A percentile compares a stretch with the other conserved stretches of the same genome.
These are phyloP conservation scores for Carcharodon carcharias DNA, from an alignment of 2,797 vertebrate genomes.

Conservation along the genomic window DNA sequence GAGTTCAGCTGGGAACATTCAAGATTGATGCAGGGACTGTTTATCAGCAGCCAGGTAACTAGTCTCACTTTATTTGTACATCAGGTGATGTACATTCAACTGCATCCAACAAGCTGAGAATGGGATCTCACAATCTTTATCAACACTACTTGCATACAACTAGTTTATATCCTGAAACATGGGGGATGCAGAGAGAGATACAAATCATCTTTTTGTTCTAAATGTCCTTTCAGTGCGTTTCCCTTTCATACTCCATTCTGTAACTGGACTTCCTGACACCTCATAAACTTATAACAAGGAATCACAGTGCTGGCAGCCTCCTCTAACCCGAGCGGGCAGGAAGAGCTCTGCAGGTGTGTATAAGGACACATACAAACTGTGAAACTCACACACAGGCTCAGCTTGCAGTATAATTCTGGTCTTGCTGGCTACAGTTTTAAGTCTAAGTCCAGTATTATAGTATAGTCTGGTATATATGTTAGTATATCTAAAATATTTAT, in stretches of 20 bases:
- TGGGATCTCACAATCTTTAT: background rate
- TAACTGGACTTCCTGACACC: background rate
- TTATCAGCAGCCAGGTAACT: slow-evolving; percentile 78
- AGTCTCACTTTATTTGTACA: background rate
- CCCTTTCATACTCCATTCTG: background rate
- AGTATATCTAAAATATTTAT: too few relatives aligned
- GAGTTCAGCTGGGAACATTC: slow-evolving; percentile 77
- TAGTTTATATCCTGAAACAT: background rate
- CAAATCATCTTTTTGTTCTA: background rate
- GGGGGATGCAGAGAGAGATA: background rate
- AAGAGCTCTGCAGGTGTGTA: background rate
- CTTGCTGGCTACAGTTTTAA: background rate
- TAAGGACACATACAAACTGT: background rate
- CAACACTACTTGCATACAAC: background rate
- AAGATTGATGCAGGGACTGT: slow-evolving; percentile 80
- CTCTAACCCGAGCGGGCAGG: background rate
- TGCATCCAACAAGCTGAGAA: background rate
- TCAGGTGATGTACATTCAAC: background rate
- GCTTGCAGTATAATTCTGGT: background rate
- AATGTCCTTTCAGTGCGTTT: background rate
- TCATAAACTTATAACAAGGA: background rate
- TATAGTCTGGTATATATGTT: too few relatives aligned
- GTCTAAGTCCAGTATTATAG: background rate
- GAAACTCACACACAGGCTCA: background rate
- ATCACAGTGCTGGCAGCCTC: background rate